These are phyloP conservation scores for Leptopilina boulardi DNA, from an alignment of 1,140 invertebrate genomes.

Conservation along the genomic window DNA sequence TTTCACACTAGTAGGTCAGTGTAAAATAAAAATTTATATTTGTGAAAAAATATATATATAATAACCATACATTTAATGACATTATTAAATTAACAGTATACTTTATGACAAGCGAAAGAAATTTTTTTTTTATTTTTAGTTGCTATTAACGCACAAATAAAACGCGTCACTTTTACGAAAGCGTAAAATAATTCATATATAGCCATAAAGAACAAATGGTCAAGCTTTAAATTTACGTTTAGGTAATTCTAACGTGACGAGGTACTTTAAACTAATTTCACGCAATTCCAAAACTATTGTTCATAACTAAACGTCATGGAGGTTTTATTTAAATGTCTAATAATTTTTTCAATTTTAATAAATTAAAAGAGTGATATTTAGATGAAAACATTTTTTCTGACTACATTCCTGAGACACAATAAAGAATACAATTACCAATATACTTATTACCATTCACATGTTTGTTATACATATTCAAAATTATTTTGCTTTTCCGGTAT, in stretches of 20 bases:
- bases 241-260: slow-evolving; percentile 1
- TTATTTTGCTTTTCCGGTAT: slow-evolving; percentile 49
- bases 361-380: no score
- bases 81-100: background rate
- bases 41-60: background rate
- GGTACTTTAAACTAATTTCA: slow-evolving; percentile 1
- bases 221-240: slow-evolving; percentile 9
- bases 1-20: slow-evolving; percentile 14
- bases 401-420: background rate
- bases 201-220: background rate
- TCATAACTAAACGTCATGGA: background rate
- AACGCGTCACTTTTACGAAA: slow-evolving; percentile 18
- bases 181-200: slow-evolving; percentile 1
- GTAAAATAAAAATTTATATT: background rate
- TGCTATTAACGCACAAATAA: background rate
- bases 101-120: background rate
- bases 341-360: no score
- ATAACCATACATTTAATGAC: background rate
- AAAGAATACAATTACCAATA: background rate
- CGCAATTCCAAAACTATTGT: background rate
- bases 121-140: background rate
- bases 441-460: background rate
- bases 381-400: no score
- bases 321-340: background rate
- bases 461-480: no score